These are phyloP conservation scores for Cerceris ruficornis DNA, from an alignment of 2,888 invertebrate species.

Conservation along the genomic window DNA sequence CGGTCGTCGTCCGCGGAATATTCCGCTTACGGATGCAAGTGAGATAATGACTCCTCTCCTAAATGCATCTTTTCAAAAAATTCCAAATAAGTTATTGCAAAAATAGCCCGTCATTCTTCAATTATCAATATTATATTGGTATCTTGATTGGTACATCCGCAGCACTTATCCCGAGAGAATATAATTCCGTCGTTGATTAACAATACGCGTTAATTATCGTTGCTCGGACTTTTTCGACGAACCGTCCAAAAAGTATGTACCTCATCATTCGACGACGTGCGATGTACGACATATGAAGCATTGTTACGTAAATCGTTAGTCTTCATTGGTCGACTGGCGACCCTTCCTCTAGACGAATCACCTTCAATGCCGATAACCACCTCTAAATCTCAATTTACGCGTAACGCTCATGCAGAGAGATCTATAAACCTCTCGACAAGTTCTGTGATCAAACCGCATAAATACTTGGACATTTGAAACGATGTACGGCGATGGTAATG, in stretches of 20 bases:
- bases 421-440: slow-evolving; percentile 41
- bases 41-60: no score
- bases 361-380: slow-evolving; percentile 71
- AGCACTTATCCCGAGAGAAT: no score
- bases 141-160: no score
- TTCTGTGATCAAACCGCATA: slow-evolving; percentile 32
- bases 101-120: no score
- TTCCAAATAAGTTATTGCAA: no score
- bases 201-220: neutral
- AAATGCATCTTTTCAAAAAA: no score
- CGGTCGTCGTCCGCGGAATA: no score
- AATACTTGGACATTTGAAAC: slow-evolving; percentile 19
- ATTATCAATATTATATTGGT: no score
- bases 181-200: no score
- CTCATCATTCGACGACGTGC: slow-evolving; percentile 55
- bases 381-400: slow-evolving; percentile 71
- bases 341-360: slow-evolving; percentile 73
- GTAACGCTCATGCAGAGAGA: slow-evolving; percentile 51
- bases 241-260: slow-evolving; percentile 45
- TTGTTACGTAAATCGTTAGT: slow-evolving; percentile 78
- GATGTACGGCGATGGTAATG: neutral
- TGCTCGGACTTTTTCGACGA: neutral
- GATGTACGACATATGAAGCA: slow-evolving; percentile 66
- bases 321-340: slow-evolving; percentile 73
- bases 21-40: no score